phyloP scores from a whole-genome alignment of 2,888 invertebrate genomes.

The Acleris cristana region DNA sequence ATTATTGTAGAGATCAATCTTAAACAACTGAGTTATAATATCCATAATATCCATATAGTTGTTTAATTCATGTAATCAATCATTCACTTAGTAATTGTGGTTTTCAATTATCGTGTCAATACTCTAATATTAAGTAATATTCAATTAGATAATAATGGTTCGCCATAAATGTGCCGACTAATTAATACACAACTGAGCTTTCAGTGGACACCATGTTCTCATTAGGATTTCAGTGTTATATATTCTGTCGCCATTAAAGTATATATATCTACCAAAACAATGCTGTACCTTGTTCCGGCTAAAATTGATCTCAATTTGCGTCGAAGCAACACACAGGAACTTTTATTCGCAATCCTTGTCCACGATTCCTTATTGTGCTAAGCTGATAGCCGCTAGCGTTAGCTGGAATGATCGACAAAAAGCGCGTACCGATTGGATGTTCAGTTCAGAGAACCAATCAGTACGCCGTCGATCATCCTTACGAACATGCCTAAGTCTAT shows the following conservation, averaged over 20 bases:
- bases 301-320: constrained; percentile 2
- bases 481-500: too few species aligned
- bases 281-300: constrained; percentile 47
- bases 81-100: constrained; percentile 59
- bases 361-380: too few species aligned
- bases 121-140: constrained; percentile 65
- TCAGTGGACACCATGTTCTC: constrained; percentile 66
- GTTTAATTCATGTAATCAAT: constrained; percentile 55
- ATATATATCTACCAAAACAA: constrained; percentile 61
- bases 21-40: constrained; percentile 53
- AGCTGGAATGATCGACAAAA: too few species aligned
- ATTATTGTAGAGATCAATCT: constrained; percentile 50
- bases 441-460: too few species aligned
- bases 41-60: constrained; percentile 51
- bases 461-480: too few species aligned
- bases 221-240: constrained; percentile 74
- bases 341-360: constrained; percentile 8
- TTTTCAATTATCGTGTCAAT: constrained; percentile 78
- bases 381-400: too few species aligned
- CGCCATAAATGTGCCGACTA: constrained; percentile 68
- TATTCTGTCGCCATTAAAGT: constrained; percentile 77
- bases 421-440: too few species aligned
- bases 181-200: constrained; percentile 65
- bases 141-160: constrained; percentile 67
- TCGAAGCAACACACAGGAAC: constrained; percentile 11